Base-by-base conservation (phyloP, 2,888 invertebrate species). In the Ophion costatus region DNA sequence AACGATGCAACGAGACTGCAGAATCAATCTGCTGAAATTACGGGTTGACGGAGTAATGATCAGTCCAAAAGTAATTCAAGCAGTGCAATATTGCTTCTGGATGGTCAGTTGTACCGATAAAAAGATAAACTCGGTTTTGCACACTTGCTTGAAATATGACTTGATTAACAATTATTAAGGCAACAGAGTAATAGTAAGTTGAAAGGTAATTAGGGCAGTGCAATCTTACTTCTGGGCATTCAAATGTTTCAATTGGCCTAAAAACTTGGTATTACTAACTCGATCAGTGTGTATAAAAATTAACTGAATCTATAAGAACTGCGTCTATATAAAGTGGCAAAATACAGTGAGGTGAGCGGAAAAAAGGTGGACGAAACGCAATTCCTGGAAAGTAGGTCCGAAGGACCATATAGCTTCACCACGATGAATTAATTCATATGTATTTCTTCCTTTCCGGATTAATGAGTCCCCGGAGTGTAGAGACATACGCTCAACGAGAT, bases 381-480 rank as follows among this genome's bases (percentile, higher is more conserved):
- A 82, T 80, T 85, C 79, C 67, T 79, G 82, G 85, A 85, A 85
- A 85, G 82, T 82, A 82, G 80, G 67, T 80, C 75, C 80, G 82
- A 82, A 80, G 82, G 82, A 77, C 80, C 85, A 67, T 22, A 20
- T 66, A 73, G 80, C 82, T 57, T 59, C 69, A 61, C 42, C 59
- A 33, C n/a, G 57, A 42, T 84, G 74, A 80, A 85, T 85, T 85
- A 85, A 85, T 85, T 85, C 85, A 79, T 85, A 85, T 82, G 85
- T 85, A 82, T 85, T 85, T 85, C 82, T 82, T 85, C 82, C 82
- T 85, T 85, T 80, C 76, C 85, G 82, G 85, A 80, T 76, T 85
- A 85, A 85, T 82, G 85, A 85, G 85, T 82, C 85, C 82, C 85
- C 77, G 80, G 82, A 80, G 85, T 85, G 79, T 63, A 80, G 82